These are phyloP conservation scores for Sylvia borin DNA, from an alignment of 2,797 vertebrate species.

Conservation along the genomic window DNA sequence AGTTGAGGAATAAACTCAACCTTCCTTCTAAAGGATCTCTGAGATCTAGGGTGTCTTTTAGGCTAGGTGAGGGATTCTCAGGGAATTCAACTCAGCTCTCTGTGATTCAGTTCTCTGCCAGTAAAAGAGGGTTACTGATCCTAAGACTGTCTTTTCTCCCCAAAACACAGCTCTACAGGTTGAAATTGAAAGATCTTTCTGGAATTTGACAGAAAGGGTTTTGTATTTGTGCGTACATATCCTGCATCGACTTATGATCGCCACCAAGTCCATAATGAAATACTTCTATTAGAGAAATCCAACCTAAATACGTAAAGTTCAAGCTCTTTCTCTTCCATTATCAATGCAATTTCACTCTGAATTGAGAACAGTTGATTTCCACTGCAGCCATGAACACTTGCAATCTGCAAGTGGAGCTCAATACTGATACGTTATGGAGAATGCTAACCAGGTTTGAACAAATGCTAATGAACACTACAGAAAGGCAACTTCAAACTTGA, in stretches of 20 bases:
- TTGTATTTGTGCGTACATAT: neutral
- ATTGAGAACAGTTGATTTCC: neutral
- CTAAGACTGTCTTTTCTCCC: neutral
- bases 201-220: neutral
- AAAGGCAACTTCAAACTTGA: slow-evolving; percentile 17
- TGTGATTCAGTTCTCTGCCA: neutral
- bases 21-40: neutral
- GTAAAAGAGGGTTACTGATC: neutral
- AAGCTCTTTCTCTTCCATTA: neutral
- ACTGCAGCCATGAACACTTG: neutral
- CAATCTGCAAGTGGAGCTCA: neutral
- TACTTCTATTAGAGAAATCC: neutral
- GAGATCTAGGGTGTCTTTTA: neutral
- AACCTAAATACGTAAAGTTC: neutral
- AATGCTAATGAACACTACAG: neutral
- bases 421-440: neutral
- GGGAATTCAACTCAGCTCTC: neutral
- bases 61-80: neutral
- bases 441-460: neutral
- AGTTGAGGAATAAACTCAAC: neutral
- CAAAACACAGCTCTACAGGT: neutral
- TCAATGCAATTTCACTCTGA: neutral
- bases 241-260: accelerated
- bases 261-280: neutral
- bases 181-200: neutral